Base-by-base conservation (phyloP, 2,888 invertebrate species). In the Blera fallax region DNA sequence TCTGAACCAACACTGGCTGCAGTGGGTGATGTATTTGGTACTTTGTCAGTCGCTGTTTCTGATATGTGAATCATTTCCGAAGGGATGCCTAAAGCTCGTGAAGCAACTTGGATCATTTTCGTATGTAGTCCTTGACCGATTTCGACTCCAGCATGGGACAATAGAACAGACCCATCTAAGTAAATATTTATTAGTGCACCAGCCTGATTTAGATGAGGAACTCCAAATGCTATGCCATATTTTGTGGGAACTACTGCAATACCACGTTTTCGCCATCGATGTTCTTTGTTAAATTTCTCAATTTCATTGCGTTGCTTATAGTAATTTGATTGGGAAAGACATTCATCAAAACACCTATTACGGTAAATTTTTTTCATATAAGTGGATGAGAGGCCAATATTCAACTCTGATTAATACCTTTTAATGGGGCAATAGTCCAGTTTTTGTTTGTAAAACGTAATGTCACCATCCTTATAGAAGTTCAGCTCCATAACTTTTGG, bases 101-200 rank as follows among this genome's bases (percentile, higher is more conserved):
- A 96, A 3, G 97, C 97, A 10, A 97, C 95, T 94, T 98, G 98
- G 69, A 97, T 95, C 96, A 98, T 97, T 93, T 99, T 99, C 0
- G 97, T 99, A 90, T 98, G 97, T 3, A 99, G 93, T 1, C 99
- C 99, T 93, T 99, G 99, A 0, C 99, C 99, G 96, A 99, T 98
- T 93, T 99, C 99, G 7, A 96, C 96, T n/a, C 98, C 98, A 34
- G 97, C 98, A 90, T 98, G 98, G 0, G 96, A 95, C 16, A 99
- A 89, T 10, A 98, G 93, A 2, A 99, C 97, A 0, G 98, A 97
- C 0, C 98, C 98, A 91, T 97, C 97, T 0, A 93, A 93, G 90
- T 98, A 98, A n/a, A 98, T 94, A 48, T 97, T 94, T 1, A 99
- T 94, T 69, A 99, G 93, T 0, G 98, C 98, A 6, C 97, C 98